Evolutionary conservation across 1,140 invertebrate genomes (phyloP), one percentile per base, ranked within the genome.

Genomic region (Dryas iulia): DNA sequence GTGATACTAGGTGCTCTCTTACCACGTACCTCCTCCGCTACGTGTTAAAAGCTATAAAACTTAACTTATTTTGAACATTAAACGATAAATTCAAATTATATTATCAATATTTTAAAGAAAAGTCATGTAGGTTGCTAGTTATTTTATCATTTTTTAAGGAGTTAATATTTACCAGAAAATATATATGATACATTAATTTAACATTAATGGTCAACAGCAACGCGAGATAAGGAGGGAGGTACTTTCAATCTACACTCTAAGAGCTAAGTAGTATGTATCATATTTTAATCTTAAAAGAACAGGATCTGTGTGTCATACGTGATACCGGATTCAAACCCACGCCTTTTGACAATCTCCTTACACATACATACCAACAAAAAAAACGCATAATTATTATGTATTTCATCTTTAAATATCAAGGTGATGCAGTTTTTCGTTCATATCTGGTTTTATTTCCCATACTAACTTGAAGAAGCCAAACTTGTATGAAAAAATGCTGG

Each of bases 391-490:
- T 18, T 47, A 11, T 47, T 10, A 8, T 47, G 8, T 21, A 28
- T 28, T 6, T 28, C 6, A 28, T 6, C 6, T 28, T 47, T 47
- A 47, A 47, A 47, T 47, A 21, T 47, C 39, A 47, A 47, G 39
- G 39, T 47, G 6, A 21, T 47, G 14, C 14, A 47, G 39, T 47
- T 47, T 47, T 47, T 47, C 10, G 39, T 18, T 18, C 7, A 47
- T 47, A 18, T 47, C 39, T 21, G 39, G 39, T 47, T 47, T 47
- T 47, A 47, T 47, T 47, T 47, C 39, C 39, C 39, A 47, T 47
- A 21, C 14, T 47, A 12, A 2, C 14, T 14, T 10, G 21, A 1
- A 18, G 39, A 47, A 21, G 10, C 6, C 18, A 47, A 47, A 47
- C 14, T 47, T 47, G 18, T 21, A 47, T 47, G 39, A 47, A 47